Conservation (phyloP, 2,113 vertebrate genomes). For the Pseudorasbora parva region DNA sequence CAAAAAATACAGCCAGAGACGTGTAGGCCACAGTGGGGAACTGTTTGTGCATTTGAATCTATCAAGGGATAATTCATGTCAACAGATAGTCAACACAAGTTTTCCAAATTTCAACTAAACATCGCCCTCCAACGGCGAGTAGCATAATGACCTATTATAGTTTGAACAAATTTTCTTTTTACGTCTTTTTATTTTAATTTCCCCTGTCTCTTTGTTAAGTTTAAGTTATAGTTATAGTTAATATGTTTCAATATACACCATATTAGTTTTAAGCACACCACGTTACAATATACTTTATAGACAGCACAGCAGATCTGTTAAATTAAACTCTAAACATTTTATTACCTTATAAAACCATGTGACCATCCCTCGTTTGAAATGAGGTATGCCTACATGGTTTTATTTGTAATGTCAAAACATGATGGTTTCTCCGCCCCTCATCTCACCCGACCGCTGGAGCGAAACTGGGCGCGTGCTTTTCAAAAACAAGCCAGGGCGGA, state of each 20-base stretch:
- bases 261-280: not conserved
- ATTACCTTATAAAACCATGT: not conserved
- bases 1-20: not conserved
- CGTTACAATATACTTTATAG: not conserved
- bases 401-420: not conserved
- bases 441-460: not conserved
- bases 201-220: not conserved
- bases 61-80: not conserved
- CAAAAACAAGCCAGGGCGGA: slow-evolving; percentile 50
- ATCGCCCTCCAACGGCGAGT: slow-evolving; percentile 47
- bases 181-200: too few relatives aligned
- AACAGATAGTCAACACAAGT: not conserved
- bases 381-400: too few relatives aligned
- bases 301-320: not conserved
- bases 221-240: too few relatives aligned
- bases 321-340: not conserved
- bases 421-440: slow-evolving; percentile 21
- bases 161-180: not conserved
- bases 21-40: too few relatives aligned
- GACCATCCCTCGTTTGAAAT: not conserved
- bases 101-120: slow-evolving; percentile 16
- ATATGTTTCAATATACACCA: not conserved
- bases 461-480: slow-evolving; percentile 26
- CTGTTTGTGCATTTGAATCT: not conserved
- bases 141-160: not conserved